Evolutionary conservation across 2,888 invertebrate species (phyloP), one percentile per base, ranked within the genome.

Genomic region (Megastigmus dorsalis): DNA sequence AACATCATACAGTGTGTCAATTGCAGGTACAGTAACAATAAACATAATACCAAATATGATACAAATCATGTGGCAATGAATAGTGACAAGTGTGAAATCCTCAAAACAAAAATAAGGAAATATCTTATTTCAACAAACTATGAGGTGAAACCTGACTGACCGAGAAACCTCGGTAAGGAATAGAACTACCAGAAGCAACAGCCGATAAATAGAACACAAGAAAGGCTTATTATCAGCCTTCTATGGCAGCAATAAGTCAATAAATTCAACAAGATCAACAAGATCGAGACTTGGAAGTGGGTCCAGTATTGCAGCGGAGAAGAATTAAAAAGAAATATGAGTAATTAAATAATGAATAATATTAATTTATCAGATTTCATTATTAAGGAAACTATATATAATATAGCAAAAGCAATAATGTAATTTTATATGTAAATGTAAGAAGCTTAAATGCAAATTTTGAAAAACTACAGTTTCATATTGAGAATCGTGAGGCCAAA

Each of bases 371-470:
- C 9, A n/a, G n/a, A n/a, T n/a, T n/a, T n/a, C n/a, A n/a, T n/a
- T n/a, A n/a, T n/a, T n/a, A n/a, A n/a, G n/a, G n/a, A n/a, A n/a
- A n/a, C 33, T 33, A 9, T 9, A 33, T 4, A 6, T 6, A 33
- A 33, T 6, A 6, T 33, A 26, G 28, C 3, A 26, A n/a, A 7
- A 10, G 7, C 13, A 28, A 30, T 28, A 28, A 3, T 10, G 5
- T 10, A 13, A 26, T 28, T 15, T 30, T 28, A 28, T 15, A 28
- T n/a, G 2, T 13, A 13, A 36, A 67, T 67, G 23, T 55, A 13
- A 67, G 67, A 54, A 55, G 55, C 26, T 13, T 67, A 54, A 52
- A 67, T 20, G 18, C 18, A 13, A 52, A 67, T 43, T n/a, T n/a
- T n/a, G 28, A 54, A 2, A 38, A 50, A 36, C 15, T 65, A 3